Base-by-base conservation (phyloP, 2,113 vertebrate genomes). In the Carassius gibelio region DNA sequence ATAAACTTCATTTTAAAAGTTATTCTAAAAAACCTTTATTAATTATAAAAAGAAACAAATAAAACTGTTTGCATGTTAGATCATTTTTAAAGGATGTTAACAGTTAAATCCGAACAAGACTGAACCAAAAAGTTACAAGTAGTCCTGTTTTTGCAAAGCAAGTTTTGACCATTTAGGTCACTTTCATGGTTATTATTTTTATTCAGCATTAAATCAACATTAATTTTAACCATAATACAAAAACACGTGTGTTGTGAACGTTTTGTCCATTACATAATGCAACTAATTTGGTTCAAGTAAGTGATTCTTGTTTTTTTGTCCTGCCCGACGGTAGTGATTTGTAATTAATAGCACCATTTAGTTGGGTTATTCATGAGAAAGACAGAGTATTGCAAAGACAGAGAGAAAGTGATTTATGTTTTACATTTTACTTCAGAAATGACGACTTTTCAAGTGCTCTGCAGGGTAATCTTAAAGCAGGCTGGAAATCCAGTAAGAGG, bases 381-480 rank as follows among this genome's bases (percentile, higher is more conserved):
- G 71, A 21, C 14, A 76, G 15, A 45, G n/a, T 4, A 26, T 81
- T 66, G 5, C 23, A 81, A 34, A 62, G 55, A 80, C 15, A 21
- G 15, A 50, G 62, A 68, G 23, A 48, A 81, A 10, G 15, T 68
- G 36, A 81, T 81, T 81, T 81, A 81, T 52, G 42, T 9, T 52
- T 68, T 81, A 68, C 15, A 30, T 30, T 30, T 30, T 30, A 30
- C 15, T 72, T 82, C 66, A 82, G 64, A 72, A 82, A 82, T 38
- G 17, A 82, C 6, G 19, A n/a, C 48, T 72, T 55, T 8, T 82
- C 66, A 69, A 72, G 10, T 72, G 48, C 81, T 72, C 79, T 81
- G 38, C 77, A 45, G 78, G 38, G 59, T 68, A 68, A 68, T 68
- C 79, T 52, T 30, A 76, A 17, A 2, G 62, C 30, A n/a, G 75